A percentile compares a stretch with the other conserved stretches of the same genome.
phyloP scores from a whole-genome alignment of 1,140 invertebrate genomes.

The Notospermus geniculatus region DNA sequence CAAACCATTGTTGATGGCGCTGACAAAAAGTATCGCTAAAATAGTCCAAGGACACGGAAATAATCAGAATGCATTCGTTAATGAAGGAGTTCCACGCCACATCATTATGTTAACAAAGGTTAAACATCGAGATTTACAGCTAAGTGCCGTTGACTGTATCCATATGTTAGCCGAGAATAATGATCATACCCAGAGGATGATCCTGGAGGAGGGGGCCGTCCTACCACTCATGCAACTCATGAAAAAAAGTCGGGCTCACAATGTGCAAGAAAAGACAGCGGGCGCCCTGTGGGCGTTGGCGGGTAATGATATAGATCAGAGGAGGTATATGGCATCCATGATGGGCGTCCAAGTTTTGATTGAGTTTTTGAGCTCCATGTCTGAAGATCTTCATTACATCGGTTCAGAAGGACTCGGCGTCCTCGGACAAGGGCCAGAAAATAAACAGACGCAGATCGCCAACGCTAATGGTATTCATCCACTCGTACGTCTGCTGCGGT shows the following conservation, averaged over 20 bases:
- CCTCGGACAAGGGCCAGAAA: slow-evolving; percentile 46
- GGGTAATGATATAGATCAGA: slow-evolving; percentile 42
- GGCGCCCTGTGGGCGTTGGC: slow-evolving; percentile 52
- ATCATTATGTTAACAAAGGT: slow-evolving; percentile 33
- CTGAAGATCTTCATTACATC: slow-evolving; percentile 49
- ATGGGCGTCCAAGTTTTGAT: slow-evolving; percentile 49
- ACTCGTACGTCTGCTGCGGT: slow-evolving; percentile 40
- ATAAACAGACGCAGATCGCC: slow-evolving; percentile 43
- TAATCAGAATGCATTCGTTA: slow-evolving; percentile 46
- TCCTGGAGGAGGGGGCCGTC: slow-evolving; percentile 39
- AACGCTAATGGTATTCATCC: slow-evolving; percentile 47
- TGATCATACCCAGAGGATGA: slow-evolving; percentile 37
- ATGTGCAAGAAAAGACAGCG: slow-evolving; percentile 49
- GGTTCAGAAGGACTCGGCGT: slow-evolving; percentile 51
- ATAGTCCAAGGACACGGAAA: slow-evolving; percentile 31
- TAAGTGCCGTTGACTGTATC: slow-evolving; percentile 47
- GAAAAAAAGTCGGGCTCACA: slow-evolving; percentile 35
- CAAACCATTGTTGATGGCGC: slow-evolving; percentile 35
- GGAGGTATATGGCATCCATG: slow-evolving; percentile 44
- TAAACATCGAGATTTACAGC: slow-evolving; percentile 41
- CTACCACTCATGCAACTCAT: slow-evolving; percentile 45
- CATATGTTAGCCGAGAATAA: slow-evolving; percentile 45
- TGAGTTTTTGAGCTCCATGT: slow-evolving; percentile 48
- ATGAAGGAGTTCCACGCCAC: slow-evolving; percentile 36
- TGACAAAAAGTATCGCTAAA: slow-evolving; percentile 36